Evolutionary conservation across 2,797 vertebrate species (phyloP), one percentile per base, ranked within the genome.

Genomic region (Pipistrellus nathusii): DNA sequence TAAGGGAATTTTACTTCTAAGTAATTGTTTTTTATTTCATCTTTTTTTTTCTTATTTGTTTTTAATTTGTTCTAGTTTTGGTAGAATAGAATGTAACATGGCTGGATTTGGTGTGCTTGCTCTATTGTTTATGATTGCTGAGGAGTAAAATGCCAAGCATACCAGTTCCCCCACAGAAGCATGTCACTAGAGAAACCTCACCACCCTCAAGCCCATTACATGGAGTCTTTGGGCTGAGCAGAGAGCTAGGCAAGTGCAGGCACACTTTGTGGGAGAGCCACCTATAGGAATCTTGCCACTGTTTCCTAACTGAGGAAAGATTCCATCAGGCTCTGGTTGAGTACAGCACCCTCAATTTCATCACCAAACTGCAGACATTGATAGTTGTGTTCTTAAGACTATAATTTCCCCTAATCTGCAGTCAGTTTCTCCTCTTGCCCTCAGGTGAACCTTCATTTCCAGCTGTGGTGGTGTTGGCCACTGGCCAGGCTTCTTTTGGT

Each of bases 1-100:
- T 8, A 73, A 77, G 66, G 15, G 25, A 27, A 48, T 35, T 86
- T 55, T 66, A 9, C 68, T 18, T 55, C 78, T 77, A 44, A 59
- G 68, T 51, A 75, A 62, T 41, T 32, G 12, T 87, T 88, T 91
- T 14, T 85, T 88, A 66, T 88, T 85, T 94, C 35, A 44, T 64
- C 72, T 64, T 32, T 87, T 71, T 51, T 64, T 71, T 32, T 76
- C 23, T 48, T 53, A 41, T 80, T 91, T 88, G 72, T 88, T 84
- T 91, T 75, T 18, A 2, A 23, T 85, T 72, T 77, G 46, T 8
- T 32, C 23, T 15, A 30, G 59, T 76, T 82, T 85, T n/a, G 30
- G 17, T 51, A 14, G 44, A 62, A 64, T 1, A 21, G 86, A 87
- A 46, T 7, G 13, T 41, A 46, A 68, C 10, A 0, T 25, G 83